Percentiles rank a stretch among this genome's conserved stretches.
These are phyloP conservation scores for Panopea generosa DNA, from an alignment of 2,888 invertebrate species.

Conservation along the genomic window DNA sequence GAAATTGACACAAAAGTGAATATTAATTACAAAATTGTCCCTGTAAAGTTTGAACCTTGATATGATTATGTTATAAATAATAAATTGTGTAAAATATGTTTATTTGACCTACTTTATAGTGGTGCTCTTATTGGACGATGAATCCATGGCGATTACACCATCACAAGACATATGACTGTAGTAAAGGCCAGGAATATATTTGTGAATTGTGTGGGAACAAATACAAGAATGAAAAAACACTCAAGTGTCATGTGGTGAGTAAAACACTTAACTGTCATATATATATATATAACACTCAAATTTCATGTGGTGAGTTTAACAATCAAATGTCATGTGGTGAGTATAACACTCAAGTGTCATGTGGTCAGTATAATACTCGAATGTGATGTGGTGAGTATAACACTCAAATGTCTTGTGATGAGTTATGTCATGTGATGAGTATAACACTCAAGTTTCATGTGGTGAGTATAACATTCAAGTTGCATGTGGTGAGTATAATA, in stretches of 20 bases:
- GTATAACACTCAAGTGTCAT: conserved; percentile 34
- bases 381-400: conserved; percentile 34
- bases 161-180: conserved; percentile 41
- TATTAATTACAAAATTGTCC: too few relatives aligned
- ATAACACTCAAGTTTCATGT: conserved; percentile 37
- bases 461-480: conserved; percentile 35
- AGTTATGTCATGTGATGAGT: conserved; percentile 30
- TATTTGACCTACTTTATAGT: too few relatives aligned
- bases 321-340: conserved; percentile 41
- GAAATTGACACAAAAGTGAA: too few relatives aligned
- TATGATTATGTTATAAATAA: too few relatives aligned
- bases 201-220: conserved; percentile 48
- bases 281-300: conserved; percentile 33
- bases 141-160: conserved; percentile 45
- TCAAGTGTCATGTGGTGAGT: conserved; percentile 41
- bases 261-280: conserved; percentile 38
- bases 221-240: conserved; percentile 46
- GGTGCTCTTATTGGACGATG: conserved; percentile 41
- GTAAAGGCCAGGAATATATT: conserved; percentile 39
- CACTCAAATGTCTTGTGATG: conserved; percentile 42
- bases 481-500: conserved; percentile 35
- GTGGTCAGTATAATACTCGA: conserved; percentile 34
- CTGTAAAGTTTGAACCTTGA: too few relatives aligned
- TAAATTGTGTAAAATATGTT: too few relatives aligned
- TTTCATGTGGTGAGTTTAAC: conserved; percentile 38